A percentile compares a stretch with the other conserved stretches of the same genome.
These are phyloP conservation scores for Corythornis madagascariensis DNA, from an alignment of 2,113 vertebrate species.

Conservation along the genomic window DNA sequence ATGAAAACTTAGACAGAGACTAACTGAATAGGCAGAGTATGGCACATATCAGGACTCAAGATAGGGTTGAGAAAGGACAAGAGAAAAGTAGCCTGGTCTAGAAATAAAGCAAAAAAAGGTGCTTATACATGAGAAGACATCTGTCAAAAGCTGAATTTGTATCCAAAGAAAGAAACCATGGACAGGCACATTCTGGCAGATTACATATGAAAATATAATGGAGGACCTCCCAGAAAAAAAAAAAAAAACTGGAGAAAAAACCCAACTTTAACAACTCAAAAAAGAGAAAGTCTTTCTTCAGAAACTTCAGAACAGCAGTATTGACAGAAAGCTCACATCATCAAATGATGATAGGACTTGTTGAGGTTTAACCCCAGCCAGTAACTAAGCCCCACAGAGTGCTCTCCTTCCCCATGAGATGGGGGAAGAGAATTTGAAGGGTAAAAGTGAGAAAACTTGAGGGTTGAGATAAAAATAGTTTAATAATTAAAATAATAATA, in stretches of 20 bases:
- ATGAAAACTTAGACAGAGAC: neutral
- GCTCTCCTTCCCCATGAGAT: neutral
- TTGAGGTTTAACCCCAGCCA: neutral
- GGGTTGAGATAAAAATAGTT: neutral
- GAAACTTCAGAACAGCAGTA: neutral
- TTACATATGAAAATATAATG: neutral
- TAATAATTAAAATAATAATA: neutral
- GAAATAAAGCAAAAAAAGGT: neutral
- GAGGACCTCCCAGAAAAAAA: fast-evolving
- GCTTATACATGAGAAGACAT: neutral
- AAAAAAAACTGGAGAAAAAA: neutral
- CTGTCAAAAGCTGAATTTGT: neutral
- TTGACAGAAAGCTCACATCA: neutral
- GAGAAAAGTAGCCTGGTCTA: neutral
- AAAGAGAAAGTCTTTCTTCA: fast-evolving
- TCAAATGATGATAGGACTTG: neutral
- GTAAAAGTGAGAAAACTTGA: neutral
- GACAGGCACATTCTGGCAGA: neutral
- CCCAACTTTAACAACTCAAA: neutral
- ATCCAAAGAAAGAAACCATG: neutral
- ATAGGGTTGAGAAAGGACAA: neutral
- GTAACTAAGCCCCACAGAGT: neutral
- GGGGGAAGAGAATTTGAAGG: neutral
- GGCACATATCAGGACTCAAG: neutral
- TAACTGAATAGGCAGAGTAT: neutral